These are phyloP conservation scores for Plutella xylostella DNA, from an alignment of 2,888 invertebrate species.

Conservation along the genomic window DNA sequence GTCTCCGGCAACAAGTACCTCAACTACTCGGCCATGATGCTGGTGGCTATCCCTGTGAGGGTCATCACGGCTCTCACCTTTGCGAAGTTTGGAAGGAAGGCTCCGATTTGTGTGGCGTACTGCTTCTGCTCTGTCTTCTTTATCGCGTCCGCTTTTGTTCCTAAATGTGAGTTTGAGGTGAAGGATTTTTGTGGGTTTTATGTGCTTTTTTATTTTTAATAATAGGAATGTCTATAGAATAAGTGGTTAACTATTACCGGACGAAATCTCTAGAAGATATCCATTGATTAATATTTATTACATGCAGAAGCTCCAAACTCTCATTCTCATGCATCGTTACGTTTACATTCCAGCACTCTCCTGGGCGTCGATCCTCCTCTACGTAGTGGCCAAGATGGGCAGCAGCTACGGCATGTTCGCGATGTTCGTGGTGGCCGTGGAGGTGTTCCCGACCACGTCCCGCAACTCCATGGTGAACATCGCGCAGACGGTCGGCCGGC, in stretches of 20 bases:
- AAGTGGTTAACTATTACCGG: too few relatives aligned
- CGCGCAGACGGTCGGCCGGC: constrained; percentile 73
- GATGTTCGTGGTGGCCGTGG: constrained; percentile 74
- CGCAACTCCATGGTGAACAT: constrained; percentile 74
- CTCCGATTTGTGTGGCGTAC: constrained; percentile 53
- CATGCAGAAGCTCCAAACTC: too few relatives aligned
- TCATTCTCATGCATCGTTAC: too few relatives aligned
- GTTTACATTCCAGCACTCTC: constrained; percentile 32
- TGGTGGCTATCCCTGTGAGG: constrained; percentile 75
- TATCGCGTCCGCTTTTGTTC: constrained; percentile 65
- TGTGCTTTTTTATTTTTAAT: too few relatives aligned
- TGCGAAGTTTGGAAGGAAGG: constrained; percentile 71
- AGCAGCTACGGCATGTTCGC: constrained; percentile 75
- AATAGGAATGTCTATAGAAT: too few relatives aligned
- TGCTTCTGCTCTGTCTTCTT: constrained; percentile 62
- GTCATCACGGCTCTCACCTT: constrained; percentile 64
- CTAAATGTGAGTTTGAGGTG: constrained; percentile 46
- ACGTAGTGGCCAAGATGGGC: constrained; percentile 74
- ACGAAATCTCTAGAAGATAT: too few relatives aligned
- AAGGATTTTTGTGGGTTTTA: neutral
- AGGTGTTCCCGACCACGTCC: constrained; percentile 76
- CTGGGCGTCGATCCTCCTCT: constrained; percentile 59
- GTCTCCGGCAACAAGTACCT: constrained; percentile 80
- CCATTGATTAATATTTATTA: too few relatives aligned
- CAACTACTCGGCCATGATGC: constrained; percentile 76